Evolutionary conservation across 64 coral and sea anemone species (phyloP).

Genomic region (Stichodactyla mertensii): DNA sequence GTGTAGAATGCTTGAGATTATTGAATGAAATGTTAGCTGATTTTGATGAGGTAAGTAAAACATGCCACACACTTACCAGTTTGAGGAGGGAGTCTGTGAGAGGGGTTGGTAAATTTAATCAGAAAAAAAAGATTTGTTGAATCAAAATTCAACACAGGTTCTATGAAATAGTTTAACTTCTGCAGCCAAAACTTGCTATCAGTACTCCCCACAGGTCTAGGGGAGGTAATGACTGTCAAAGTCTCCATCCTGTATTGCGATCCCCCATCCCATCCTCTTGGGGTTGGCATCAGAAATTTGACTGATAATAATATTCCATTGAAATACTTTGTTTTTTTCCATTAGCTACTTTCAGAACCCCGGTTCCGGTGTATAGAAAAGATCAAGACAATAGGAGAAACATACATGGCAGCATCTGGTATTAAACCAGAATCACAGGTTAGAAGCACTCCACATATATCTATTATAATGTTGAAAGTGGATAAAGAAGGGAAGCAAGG

Average conservation of each 20-base stretch:
- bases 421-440: constrained; percentile 98
- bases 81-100: too few relatives aligned
- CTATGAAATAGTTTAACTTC: not conserved
- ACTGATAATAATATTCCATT: not conserved
- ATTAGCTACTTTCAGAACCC: constrained; percentile 82
- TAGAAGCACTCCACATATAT: not conserved
- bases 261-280: too few relatives aligned
- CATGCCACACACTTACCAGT: not conserved
- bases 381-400: constrained; percentile 98
- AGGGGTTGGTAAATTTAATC: too few relatives aligned
- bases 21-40: constrained; percentile 96
- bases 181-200: not conserved
- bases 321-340: not conserved
- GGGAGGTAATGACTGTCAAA: too few relatives aligned
- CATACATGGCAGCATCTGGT: constrained; percentile 98
- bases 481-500: not conserved
- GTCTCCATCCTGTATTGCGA: too few relatives aligned
- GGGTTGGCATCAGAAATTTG: too few relatives aligned
- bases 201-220: not conserved
- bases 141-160: not conserved
- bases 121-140: too few relatives aligned
- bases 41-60: constrained; percentile 99
- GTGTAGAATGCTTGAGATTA: constrained; percentile 87
- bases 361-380: constrained; percentile 95
- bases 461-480: not conserved